Conservation (phyloP, 2,797 vertebrate species). For the Smutsia gigantea region DNA sequence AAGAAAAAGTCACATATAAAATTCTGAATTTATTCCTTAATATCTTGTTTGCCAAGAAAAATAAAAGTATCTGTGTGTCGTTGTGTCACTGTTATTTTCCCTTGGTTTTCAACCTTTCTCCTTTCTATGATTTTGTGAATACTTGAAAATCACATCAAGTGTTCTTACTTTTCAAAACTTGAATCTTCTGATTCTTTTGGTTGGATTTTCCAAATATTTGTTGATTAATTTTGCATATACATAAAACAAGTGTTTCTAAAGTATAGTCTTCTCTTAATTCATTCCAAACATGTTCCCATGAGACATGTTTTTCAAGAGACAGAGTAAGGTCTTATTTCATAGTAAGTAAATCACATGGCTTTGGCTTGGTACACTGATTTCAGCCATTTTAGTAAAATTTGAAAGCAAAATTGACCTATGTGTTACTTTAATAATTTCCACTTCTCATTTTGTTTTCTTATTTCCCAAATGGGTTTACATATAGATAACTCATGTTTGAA, state of each 20-base stretch:
- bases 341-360: background rate
- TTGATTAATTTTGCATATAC: constrained; percentile 42
- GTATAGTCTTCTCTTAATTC: background rate
- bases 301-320: background rate
- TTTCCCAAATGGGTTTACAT: constrained; percentile 7
- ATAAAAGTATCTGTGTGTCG: background rate
- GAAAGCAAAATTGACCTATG: background rate
- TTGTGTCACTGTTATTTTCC: background rate
- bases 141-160: background rate
- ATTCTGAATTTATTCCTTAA: constrained; percentile 30
- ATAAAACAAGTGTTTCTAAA: constrained; percentile 49
- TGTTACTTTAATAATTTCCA: constrained; percentile 52
- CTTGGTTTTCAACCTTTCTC: background rate
- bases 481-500: background rate
- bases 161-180: constrained; percentile 39
- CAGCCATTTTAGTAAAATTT: constrained; percentile 14
- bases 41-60: constrained; percentile 35
- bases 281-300: constrained; percentile 13
- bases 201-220: constrained; percentile 39
- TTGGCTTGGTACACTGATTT: background rate
- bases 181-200: background rate
- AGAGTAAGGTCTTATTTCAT: background rate
- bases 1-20: background rate
- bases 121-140: background rate
- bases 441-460: constrained; percentile 1